phyloP scores from a whole-genome alignment of 2,113 vertebrate species.

The Pelodiscus sinensis region DNA sequence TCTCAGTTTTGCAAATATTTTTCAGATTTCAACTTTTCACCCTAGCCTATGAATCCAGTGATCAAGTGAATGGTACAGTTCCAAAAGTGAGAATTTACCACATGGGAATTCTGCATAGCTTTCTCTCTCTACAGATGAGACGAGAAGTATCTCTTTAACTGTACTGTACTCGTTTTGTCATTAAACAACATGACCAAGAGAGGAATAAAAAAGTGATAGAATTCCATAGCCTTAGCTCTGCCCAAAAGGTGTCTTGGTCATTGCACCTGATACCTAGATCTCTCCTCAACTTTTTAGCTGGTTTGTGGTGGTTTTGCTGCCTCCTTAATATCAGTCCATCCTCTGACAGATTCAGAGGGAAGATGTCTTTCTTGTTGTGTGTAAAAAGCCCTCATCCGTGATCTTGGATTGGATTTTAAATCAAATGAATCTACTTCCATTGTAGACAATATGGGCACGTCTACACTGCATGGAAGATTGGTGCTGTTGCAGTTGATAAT shows the following conservation, averaged over 20 bases:
- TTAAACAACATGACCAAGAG: background rate
- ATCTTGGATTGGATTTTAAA: background rate
- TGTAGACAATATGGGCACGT: background rate
- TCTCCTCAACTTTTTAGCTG: background rate
- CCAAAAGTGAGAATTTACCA: background rate
- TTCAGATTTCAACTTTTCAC: background rate
- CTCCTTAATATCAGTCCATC: background rate
- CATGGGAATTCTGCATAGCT: background rate
- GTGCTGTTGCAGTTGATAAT: no score
- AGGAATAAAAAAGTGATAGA: background rate
- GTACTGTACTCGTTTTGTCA: background rate
- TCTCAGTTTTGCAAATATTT: background rate
- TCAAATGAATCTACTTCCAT: accelerated
- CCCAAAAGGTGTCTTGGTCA: background rate
- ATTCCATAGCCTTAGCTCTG: background rate
- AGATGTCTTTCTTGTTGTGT: background rate
- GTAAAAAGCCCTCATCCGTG: background rate
- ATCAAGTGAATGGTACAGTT: background rate
- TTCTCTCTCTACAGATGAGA: background rate
- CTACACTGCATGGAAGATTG: no score
- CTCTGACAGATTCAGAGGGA: background rate
- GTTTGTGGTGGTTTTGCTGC: background rate
- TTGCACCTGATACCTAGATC: background rate
- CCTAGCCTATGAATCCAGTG: background rate
- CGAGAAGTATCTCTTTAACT: background rate